Conservation (phyloP, 2,113 vertebrate species). For the Python bivittatus region DNA sequence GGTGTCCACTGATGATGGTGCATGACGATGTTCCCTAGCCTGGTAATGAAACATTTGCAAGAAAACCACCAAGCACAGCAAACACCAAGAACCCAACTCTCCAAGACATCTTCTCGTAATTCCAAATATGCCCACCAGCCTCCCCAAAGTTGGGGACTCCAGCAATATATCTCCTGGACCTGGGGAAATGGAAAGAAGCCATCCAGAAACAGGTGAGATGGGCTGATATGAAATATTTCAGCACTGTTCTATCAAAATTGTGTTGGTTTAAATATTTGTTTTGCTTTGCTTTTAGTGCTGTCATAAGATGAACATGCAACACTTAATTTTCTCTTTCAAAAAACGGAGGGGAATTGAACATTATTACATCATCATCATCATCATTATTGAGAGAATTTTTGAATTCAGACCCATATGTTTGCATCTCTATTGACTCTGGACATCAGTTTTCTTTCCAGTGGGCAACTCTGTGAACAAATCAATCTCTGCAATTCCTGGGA, state of each 20-base stretch:
- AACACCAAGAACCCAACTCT: too few relatives aligned
- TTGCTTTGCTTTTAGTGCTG: not conserved
- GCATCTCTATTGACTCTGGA: constrained; percentile 63
- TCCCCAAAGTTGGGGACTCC: not conserved
- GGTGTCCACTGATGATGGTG: too few relatives aligned
- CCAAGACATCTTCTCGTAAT: too few relatives aligned
- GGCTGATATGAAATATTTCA: not conserved
- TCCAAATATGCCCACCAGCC: not conserved
- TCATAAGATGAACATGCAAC: not conserved
- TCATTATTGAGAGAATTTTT: not conserved
- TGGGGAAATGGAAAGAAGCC: not conserved
- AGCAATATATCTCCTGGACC: not conserved
- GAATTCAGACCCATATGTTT: constrained; percentile 49
- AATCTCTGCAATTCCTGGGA: constrained; percentile 64
- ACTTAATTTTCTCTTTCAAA: not conserved
- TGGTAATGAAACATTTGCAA: too few relatives aligned
- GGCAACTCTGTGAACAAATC: constrained; percentile 64
- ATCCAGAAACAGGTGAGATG: too few relatives aligned
- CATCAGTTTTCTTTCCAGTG: constrained; percentile 54
- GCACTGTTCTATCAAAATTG: not conserved
- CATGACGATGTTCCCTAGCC: too few relatives aligned
- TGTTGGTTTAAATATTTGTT: too few relatives aligned
- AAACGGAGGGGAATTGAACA: not conserved
- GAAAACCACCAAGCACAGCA: too few relatives aligned
- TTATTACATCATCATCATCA: not conserved